A percentile compares a stretch with the other conserved stretches of the same genome.
phyloP scores from a whole-genome alignment of 2,113 vertebrate species.

The Hirundichthys speculiger region DNA sequence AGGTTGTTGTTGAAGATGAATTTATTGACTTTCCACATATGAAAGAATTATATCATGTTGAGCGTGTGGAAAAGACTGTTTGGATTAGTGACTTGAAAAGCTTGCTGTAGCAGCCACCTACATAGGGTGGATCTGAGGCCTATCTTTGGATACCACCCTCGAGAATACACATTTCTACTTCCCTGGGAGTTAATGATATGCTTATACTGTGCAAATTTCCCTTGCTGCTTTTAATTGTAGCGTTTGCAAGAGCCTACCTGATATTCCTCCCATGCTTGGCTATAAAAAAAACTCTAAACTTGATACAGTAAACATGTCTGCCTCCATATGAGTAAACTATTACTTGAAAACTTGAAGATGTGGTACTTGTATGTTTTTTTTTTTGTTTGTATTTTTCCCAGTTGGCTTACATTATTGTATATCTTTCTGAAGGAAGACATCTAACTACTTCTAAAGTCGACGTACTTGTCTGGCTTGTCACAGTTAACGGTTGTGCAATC shows the following conservation, averaged over 20 bases:
- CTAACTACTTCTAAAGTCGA: too few species aligned
- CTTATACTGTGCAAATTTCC: constrained; percentile 69
- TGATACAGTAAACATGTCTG: constrained; percentile 39
- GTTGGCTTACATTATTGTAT: too few species aligned
- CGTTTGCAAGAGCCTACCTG: constrained; percentile 65
- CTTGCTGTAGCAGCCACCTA: constrained; percentile 54
- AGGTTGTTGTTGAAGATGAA: neutral
- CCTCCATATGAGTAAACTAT: constrained; percentile 33
- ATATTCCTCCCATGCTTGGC: constrained; percentile 61
- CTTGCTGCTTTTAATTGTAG: constrained; percentile 76
- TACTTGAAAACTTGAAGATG: constrained; percentile 25
- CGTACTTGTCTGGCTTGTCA: too few species aligned
- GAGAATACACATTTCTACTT: constrained; percentile 65
- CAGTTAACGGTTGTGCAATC: too few species aligned
- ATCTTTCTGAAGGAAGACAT: too few species aligned
- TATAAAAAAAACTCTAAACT: constrained; percentile 64
- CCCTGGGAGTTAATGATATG: constrained; percentile 74
- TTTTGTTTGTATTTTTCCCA: neutral
- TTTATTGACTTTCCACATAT: constrained; percentile 7
- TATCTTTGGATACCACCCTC: constrained; percentile 74
- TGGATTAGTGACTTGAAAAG: constrained; percentile 45
- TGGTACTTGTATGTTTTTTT: neutral
- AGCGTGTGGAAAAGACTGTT: constrained; percentile 34
- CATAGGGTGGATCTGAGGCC: constrained; percentile 55
- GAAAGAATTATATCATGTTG: constrained; percentile 9